phyloP scores from a whole-genome alignment of 2,113 vertebrate species.

The Muntiacus reevesi region DNA sequence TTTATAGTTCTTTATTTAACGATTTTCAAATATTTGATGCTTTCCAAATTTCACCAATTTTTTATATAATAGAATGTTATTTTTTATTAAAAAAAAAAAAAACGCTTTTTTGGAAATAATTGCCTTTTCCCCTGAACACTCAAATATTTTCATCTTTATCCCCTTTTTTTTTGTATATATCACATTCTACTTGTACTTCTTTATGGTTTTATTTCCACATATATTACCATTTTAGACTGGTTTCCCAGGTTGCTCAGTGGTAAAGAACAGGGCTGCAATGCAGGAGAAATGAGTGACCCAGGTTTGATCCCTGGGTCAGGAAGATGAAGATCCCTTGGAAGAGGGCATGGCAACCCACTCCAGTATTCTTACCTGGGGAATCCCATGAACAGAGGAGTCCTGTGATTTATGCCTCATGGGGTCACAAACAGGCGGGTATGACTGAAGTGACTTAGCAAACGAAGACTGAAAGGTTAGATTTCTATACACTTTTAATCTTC shows the following conservation, averaged over 20 bases:
- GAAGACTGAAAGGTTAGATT: not conserved
- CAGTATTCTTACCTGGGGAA: not conserved
- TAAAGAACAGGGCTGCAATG: not conserved
- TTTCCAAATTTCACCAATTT: not conserved
- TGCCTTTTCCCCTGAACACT: not conserved
- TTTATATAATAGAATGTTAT: too few species aligned
- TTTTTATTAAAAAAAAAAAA: too few species aligned
- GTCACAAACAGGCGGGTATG: not conserved
- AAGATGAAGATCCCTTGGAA: not conserved
- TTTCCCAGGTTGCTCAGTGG: not conserved
- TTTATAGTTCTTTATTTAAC: not conserved
- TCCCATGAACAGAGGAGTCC: not conserved
- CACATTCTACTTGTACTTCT: not conserved
- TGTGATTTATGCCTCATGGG: rapidly evolving
- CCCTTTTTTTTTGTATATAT: not conserved
- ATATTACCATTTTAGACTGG: not conserved
- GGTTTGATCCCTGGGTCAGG: not conserved
- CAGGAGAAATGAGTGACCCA: not conserved
- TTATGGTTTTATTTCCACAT: not conserved
- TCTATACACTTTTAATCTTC: not conserved
- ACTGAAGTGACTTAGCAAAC: not conserved
- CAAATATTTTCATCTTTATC: not conserved
- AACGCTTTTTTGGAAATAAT: not conserved
- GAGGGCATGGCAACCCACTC: not conserved
- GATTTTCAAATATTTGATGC: not conserved